Percentiles rank a stretch among this genome's conserved stretches.
Evolutionary conservation across 37 sponge, comb jelly and placozoan species (phyloP).

Genomic region (Theonella swinhoei): DNA sequence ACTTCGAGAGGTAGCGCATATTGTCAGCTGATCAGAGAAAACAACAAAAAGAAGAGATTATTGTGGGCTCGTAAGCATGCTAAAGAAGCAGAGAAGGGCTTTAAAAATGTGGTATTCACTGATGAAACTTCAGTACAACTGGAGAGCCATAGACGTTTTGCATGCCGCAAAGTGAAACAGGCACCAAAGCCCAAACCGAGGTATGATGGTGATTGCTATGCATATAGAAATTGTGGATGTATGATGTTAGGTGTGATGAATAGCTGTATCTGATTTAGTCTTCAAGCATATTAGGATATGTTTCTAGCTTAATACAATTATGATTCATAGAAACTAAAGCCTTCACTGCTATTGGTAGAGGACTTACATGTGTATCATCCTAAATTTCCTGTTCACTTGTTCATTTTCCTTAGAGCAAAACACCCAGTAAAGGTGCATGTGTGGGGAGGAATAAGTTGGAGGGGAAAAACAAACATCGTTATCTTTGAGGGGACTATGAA

Average conservation of each 20-base stretch:
- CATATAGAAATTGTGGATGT: not conserved
- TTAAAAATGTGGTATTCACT: constrained; percentile 4
- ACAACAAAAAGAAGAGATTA: constrained; percentile 20
- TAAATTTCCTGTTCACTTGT: not conserved
- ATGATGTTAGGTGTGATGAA: too few relatives aligned
- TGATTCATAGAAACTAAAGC: too few relatives aligned
- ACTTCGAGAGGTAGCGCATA: constrained; percentile 21
- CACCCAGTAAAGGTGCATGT: constrained; percentile 43
- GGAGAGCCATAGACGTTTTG: constrained; percentile 12
- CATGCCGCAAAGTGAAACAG: constrained; percentile 4
- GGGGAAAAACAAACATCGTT: constrained; percentile 12
- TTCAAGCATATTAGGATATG: too few relatives aligned
- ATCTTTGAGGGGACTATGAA: constrained; percentile 39
- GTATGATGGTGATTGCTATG: not conserved
- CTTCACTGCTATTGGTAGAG: too few relatives aligned
- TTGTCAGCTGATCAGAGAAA: constrained; percentile 29
- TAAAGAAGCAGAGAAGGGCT: not conserved
- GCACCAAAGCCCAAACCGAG: constrained; percentile 20
- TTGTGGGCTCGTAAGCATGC: constrained; percentile 15
- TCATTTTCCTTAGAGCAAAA: too few relatives aligned
- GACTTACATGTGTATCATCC: not conserved
- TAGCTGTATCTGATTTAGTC: too few relatives aligned
- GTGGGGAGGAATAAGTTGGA: constrained; percentile 27
- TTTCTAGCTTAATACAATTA: too few relatives aligned
- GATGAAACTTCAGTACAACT: constrained; percentile 32